These are phyloP conservation scores for Cataglyphis albicans DNA, from an alignment of 2,888 invertebrate species.

Conservation along the genomic window DNA sequence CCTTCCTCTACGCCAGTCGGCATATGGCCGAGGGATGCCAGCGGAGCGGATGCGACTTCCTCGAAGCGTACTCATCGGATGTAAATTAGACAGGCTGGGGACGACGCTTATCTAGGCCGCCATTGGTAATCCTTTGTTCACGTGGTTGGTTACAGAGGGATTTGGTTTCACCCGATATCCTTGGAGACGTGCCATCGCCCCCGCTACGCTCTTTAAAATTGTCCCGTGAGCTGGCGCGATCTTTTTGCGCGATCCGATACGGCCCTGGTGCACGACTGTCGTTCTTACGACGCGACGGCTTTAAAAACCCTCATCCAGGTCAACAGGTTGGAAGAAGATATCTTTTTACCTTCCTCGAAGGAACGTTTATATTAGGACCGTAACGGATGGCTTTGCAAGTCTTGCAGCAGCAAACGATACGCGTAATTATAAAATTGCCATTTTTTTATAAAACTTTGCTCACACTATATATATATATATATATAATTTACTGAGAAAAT, in stretches of 20 bases:
- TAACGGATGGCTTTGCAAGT: neutral
- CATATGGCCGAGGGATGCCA: constrained; percentile 36
- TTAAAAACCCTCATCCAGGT: neutral
- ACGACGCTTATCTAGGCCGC: constrained; percentile 55
- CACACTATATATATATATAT: neutral
- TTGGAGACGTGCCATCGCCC: neutral
- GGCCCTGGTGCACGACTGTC: neutral
- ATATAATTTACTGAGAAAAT: neutral
- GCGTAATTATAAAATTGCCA: constrained; percentile 2
- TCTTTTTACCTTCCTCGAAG: constrained; percentile 34
- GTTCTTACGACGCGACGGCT: neutral
- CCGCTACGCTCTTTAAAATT: neutral
- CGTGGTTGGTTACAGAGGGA: constrained; percentile 40
- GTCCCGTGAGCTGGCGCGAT: neutral
- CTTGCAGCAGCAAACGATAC: neutral
- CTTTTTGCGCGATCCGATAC: constrained; percentile 40
- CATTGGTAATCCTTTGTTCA: constrained; percentile 58
- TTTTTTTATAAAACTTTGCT: neutral
- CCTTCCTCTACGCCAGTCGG: constrained; percentile 1
- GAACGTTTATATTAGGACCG: neutral
- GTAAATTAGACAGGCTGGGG: constrained; percentile 61
- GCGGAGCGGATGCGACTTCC: constrained; percentile 39
- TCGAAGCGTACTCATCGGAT: constrained; percentile 56
- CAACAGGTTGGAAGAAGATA: constrained; percentile 35
- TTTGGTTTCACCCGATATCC: constrained; percentile 55